Conservation (phyloP, 2,113 vertebrate genomes). For the Edolisoma coerulescens region DNA sequence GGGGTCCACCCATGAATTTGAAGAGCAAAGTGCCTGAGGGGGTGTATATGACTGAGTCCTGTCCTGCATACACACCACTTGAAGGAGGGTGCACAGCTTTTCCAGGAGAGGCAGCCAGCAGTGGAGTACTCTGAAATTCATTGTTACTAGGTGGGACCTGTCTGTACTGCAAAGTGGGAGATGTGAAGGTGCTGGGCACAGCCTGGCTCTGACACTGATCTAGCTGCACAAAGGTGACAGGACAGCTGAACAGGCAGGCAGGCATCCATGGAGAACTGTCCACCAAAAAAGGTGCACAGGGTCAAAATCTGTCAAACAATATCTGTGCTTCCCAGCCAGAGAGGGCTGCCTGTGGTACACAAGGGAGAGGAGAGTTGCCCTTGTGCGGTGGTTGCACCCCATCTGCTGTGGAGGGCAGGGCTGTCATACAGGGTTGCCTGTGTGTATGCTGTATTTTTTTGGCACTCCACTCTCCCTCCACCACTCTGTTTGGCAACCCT, state of each 20-base stretch:
- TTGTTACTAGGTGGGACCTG: not conserved
- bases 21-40: not conserved
- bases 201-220: not conserved
- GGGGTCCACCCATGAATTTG: not conserved
- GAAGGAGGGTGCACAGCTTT: not conserved
- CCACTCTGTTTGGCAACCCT: not conserved
- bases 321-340: not conserved
- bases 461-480: not conserved
- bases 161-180: not conserved
- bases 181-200: not conserved
- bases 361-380: not conserved
- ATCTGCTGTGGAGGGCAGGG: not conserved
- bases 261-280: not conserved
- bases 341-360: not conserved
- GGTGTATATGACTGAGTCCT: fast-evolving
- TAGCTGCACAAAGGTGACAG: not conserved
- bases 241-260: not conserved
- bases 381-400: not conserved
- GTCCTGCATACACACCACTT: not conserved
- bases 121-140: not conserved
- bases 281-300: not conserved
- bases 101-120: not conserved
- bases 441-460: not conserved
- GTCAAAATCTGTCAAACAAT: not conserved
- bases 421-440: not conserved